These are phyloP conservation scores for Ophiodon elongatus DNA, from an alignment of 2,113 vertebrate genomes.

Conservation along the genomic window DNA sequence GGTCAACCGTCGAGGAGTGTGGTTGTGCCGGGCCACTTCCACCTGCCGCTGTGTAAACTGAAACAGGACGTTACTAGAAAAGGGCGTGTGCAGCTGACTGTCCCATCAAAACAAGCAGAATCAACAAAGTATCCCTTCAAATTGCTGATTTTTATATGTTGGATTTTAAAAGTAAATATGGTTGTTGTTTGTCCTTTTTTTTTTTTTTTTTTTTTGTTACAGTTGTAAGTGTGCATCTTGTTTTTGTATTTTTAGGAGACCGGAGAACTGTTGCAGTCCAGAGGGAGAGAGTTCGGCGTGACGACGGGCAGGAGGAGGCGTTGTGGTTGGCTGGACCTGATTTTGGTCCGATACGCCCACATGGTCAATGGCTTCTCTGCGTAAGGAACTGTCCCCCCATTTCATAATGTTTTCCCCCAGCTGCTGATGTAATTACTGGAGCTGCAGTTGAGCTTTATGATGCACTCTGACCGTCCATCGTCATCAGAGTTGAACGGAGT, in stretches of 20 bases:
- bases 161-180: not conserved
- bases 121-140: not conserved
- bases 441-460: not conserved
- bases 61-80: not conserved
- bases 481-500: not conserved
- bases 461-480: not conserved
- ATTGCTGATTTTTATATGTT: not conserved
- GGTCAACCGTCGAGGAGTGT: not conserved
- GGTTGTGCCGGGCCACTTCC: not conserved
- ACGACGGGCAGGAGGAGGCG: conserved; percentile 90
- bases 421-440: not conserved
- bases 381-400: conserved; percentile 70
- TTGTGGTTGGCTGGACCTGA: conserved; percentile 90
- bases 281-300: conserved; percentile 86
- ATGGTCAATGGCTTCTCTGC: conserved; percentile 89
- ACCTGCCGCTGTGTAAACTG: not conserved
- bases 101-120: not conserved
- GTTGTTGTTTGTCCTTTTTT: too few species aligned
- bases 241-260: conserved; percentile 79
- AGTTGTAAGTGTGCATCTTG: not conserved
- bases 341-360: conserved; percentile 88
- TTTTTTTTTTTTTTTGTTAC: not conserved
- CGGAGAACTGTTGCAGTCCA: conserved; percentile 81
- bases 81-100: not conserved
- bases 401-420: not conserved